Evolutionary conservation across 2,113 vertebrate genomes (phyloP).

Genomic region (Gopherus flavomarginatus): DNA sequence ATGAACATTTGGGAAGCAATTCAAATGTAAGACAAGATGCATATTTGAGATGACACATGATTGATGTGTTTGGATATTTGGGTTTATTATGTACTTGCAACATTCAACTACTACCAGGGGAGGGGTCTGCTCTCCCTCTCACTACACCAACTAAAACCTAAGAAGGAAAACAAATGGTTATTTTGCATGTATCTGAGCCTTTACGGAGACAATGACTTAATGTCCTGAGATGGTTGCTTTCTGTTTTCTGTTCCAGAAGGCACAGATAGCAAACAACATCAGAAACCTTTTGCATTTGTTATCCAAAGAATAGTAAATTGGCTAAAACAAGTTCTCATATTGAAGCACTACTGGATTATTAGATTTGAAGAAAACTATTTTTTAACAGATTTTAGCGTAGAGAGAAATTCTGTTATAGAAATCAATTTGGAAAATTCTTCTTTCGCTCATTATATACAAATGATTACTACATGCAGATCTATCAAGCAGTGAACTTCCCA

Average conservation of each 20-base stretch:
- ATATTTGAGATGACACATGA: slow-evolving; percentile 65
- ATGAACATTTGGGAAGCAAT: slow-evolving; percentile 53
- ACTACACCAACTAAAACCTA: slow-evolving; percentile 36
- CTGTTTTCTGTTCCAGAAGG: slow-evolving; percentile 51
- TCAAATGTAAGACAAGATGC: slow-evolving; percentile 42
- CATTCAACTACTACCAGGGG: slow-evolving; percentile 56
- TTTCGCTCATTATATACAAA: neutral
- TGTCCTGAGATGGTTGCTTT: slow-evolving; percentile 61
- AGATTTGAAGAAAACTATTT: neutral
- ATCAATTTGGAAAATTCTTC: accelerated
- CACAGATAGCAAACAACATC: slow-evolving; percentile 20
- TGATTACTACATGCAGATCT: neutral
- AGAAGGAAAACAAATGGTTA: slow-evolving; percentile 62
- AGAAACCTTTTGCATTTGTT: neutral
- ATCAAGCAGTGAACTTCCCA: neutral
- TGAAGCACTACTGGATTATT: neutral
- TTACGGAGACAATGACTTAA: slow-evolving; percentile 70
- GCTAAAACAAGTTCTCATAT: neutral
- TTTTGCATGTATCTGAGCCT: slow-evolving; percentile 63
- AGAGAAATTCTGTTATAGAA: neutral
- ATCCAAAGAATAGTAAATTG: neutral
- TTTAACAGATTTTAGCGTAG: neutral
- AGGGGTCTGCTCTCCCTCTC: neutral
- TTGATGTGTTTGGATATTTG: slow-evolving; percentile 66
- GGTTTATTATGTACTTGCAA: slow-evolving; percentile 62